phyloP scores from a whole-genome alignment of 2,888 invertebrate species.

The Folsomia candida region DNA sequence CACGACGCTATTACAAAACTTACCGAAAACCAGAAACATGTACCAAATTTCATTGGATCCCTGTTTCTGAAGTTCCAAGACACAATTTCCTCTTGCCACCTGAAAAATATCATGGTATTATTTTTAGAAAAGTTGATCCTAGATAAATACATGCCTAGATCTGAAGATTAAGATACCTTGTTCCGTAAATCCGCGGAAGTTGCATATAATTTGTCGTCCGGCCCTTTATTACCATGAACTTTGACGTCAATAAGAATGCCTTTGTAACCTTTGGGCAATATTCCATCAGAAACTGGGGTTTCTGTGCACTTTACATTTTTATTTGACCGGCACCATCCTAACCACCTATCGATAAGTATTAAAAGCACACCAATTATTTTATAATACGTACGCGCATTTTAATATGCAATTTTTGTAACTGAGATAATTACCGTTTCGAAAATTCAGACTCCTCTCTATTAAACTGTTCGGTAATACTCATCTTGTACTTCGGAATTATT shows the following conservation, averaged over 20 bases:
- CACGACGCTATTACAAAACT: too few relatives aligned
- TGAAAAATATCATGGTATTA: constrained; percentile 11
- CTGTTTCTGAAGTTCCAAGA: constrained; percentile 51
- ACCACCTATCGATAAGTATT: constrained; percentile 32
- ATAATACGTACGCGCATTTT: neutral
- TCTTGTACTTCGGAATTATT: too few relatives aligned
- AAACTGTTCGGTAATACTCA: neutral
- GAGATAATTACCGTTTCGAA: neutral
- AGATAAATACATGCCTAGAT: neutral
- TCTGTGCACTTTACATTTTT: constrained; percentile 39
- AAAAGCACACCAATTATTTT: neutral
- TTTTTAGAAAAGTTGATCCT: neutral
- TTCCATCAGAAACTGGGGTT: constrained; percentile 39
- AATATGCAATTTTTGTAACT: neutral
- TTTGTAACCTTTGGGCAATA: constrained; percentile 40
- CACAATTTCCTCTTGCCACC: constrained; percentile 56
- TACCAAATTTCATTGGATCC: constrained; percentile 39
- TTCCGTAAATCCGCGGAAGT: constrained; percentile 53
- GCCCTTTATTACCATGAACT: constrained; percentile 47
- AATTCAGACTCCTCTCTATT: neutral
- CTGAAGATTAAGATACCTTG: constrained; percentile 45
- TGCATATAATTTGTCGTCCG: constrained; percentile 55
- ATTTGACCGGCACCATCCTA: constrained; percentile 35
- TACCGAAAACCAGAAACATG: constrained; percentile 53
- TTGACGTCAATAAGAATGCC: constrained; percentile 48